Base-by-base conservation (phyloP, 2,888 invertebrate species). In the Lissocephala sabroskyi region DNA sequence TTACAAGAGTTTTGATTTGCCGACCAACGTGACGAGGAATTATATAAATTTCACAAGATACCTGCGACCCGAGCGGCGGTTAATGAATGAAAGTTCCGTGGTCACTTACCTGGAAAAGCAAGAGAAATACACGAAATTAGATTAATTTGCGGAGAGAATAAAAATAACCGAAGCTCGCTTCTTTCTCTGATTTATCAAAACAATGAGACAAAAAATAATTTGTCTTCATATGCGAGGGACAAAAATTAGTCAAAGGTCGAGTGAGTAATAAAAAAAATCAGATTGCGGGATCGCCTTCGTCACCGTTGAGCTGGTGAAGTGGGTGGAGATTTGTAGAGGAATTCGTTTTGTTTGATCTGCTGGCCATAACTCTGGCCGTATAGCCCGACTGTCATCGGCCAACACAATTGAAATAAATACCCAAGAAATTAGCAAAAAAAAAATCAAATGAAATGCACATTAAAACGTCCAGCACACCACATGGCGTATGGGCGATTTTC, bases 101-200 rank as follows among this genome's bases (percentile, higher is more conserved):
- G 11, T 30, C 49, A 55, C 65, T 65, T 67, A 66, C 65, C 65
- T 67, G 65, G 5, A 66, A 65, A 59, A 2, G 54, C 10, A 19
- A 30, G 32, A 26, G 3, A 17, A 46, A 7, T 23, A n/a, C 23
- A 46, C 23, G 0, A 9, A 43, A 44, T 40, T 54, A 11, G 17
- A 33, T 36, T 41, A 45, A 44, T 29, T 45, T 23, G 7, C 23
- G 7, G 23, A 23, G 23, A 5, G 23, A 23, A 23, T n/a, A n/a
- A n/a, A n/a, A n/a, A n/a, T n/a, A n/a, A n/a, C n/a, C n/a, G n/a
- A n/a, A n/a, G n/a, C n/a, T n/a, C n/a, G n/a, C n/a, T n/a, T n/a
- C n/a, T n/a, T n/a, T n/a, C n/a, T n/a, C n/a, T n/a, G n/a, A n/a
- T n/a, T n/a, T n/a, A n/a, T n/a, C n/a, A n/a, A n/a, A 46, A 45